Evolutionary conservation across 1,140 invertebrate genomes (phyloP), one percentile per base, ranked within the genome.

Genomic region (Dryas iulia): DNA sequence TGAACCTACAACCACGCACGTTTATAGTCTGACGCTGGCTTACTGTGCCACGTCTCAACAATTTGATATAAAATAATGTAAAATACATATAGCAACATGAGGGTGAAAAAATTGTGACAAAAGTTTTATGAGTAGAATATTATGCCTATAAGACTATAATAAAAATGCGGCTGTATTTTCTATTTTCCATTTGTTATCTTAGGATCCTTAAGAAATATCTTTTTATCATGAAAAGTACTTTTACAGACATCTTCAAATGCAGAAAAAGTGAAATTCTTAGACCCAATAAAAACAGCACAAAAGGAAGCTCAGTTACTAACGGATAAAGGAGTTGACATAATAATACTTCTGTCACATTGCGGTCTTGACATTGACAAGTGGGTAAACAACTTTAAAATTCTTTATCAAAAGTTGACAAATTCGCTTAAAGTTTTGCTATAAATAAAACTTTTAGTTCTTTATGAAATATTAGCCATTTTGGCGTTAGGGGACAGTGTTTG

Each of bases 291-390:
- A 65, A 84, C 94, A 12, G 94, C 96, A 1, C 91, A 94, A 59
- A 89, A 82, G 64, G 95, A 97, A 90, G 94, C 95, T 0, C 71
- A 93, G 12, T 80, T 89, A 60, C 82, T 97, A 26, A 93, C 94
- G 39, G 82, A 87, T 2, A 74, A 94, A 74, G 95, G 93, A 23
- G 92, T 97, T 5, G 94, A 96, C 66, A 97, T 97, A 60, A 95
- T 97, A 26, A 95, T 97, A 70, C 96, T 96, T 1, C 85, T 97
- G 30, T 97, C 96, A 5, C 96, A 97, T 79, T 95, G 95, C 61
- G 97, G 97, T 1, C 93, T 95, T 54, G 87, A 92, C 7, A 92
- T 95, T 25, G 96, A 97, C 80, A 84, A 81, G 91, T 92, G 76
- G 79, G 87, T 83, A 52, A 53, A 26, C 31, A 35, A 28, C n/a